Conservation (phyloP, 2,888 invertebrate species). For the Protula sp. region DNA sequence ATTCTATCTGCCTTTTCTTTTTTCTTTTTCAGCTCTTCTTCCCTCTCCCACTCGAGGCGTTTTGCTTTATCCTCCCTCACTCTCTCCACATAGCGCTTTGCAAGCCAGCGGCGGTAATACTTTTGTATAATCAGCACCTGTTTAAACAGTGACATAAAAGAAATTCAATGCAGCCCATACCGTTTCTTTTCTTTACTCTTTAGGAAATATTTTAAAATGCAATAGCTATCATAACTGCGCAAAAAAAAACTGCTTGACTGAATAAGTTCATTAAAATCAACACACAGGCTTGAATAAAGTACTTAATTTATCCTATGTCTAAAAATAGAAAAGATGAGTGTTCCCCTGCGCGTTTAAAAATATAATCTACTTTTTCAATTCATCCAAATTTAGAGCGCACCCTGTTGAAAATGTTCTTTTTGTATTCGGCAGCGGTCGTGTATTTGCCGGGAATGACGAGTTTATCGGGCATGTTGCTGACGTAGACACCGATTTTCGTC, state of each 20-base stretch:
- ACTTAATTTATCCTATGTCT: no score
- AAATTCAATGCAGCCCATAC: no score
- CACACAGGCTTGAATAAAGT: no score
- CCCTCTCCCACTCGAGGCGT: conserved; percentile 49
- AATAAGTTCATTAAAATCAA: no score
- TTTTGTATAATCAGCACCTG: conserved; percentile 53
- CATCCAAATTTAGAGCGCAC: conserved; percentile 14
- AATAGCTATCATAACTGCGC: no score
- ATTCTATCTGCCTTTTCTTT: conserved; percentile 51
- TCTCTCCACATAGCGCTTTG: conserved; percentile 46
- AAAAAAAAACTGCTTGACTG: no score
- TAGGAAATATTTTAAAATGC: no score
- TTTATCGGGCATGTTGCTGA: conserved; percentile 47
- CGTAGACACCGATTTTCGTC: conserved; percentile 52
- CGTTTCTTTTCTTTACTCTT: no score
- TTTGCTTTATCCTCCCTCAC: conserved; percentile 42
- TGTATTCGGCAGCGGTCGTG: conserved; percentile 49
- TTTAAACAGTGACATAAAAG: no score
- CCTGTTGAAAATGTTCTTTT: conserved; percentile 32
- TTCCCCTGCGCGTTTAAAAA: no score
- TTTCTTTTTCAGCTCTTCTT: conserved; percentile 43
- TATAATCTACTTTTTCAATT: no score
- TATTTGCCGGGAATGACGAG: conserved; percentile 48
- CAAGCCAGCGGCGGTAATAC: conserved; percentile 53
- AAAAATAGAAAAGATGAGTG: no score